Evolutionary conservation across 2,797 vertebrate genomes (phyloP).

Genomic region (Cottoperca gobio): DNA sequence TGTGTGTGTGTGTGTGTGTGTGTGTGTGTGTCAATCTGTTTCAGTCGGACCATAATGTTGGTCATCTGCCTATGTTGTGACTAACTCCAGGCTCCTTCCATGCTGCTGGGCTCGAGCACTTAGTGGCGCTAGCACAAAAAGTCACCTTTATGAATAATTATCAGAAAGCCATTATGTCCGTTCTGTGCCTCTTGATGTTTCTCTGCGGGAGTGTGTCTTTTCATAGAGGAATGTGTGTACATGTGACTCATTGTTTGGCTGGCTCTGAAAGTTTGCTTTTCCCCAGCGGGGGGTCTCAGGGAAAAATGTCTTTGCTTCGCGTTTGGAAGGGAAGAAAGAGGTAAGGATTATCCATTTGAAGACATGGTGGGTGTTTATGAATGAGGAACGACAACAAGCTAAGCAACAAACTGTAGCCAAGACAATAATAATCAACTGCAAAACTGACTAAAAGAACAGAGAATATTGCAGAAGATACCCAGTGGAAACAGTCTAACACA

Average conservation of each 20-base stretch:
- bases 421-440: conserved; percentile 68
- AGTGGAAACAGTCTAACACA: conserved; percentile 36
- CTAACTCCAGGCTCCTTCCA: conserved; percentile 59
- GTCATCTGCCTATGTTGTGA: conserved; percentile 73
- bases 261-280: conserved; percentile 77
- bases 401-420: conserved; percentile 52
- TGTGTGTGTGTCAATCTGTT: conserved; percentile 42
- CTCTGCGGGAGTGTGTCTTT: conserved; percentile 64
- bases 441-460: conserved; percentile 57
- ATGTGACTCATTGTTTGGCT: conserved; percentile 76
- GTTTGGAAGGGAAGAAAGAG: conserved; percentile 66
- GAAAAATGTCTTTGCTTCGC: conserved; percentile 67
- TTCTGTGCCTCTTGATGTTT: conserved; percentile 66
- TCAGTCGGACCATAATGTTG: conserved; percentile 62
- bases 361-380: conserved; percentile 18
- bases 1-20: conserved; percentile 42
- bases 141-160: conserved; percentile 81
- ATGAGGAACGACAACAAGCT: conserved; percentile 41
- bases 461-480: conserved; percentile 48
- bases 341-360: conserved; percentile 72
- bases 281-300: conserved; percentile 50
- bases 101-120: conserved; percentile 57
- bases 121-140: conserved; percentile 57
- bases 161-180: conserved; percentile 72
- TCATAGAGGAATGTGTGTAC: conserved; percentile 59